These are phyloP conservation scores for Chloebia gouldiae DNA, from an alignment of 2,113 vertebrate genomes.

Conservation along the genomic window DNA sequence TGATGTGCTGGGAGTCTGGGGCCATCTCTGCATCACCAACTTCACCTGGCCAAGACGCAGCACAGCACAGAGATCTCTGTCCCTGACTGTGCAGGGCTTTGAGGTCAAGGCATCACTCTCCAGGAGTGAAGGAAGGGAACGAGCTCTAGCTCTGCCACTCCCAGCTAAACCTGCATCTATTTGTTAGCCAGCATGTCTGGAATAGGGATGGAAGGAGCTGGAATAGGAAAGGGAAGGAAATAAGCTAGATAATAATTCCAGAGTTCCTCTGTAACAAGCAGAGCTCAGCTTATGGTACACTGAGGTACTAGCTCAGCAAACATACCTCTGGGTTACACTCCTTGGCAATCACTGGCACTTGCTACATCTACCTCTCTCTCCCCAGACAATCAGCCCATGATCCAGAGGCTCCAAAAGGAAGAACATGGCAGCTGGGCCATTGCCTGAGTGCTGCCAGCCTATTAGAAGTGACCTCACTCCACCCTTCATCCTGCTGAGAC, in stretches of 20 bases:
- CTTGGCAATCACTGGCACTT: not conserved
- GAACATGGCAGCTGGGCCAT: not conserved
- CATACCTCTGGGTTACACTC: not conserved
- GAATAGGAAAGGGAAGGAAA: not conserved
- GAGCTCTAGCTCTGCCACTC: fast-evolving
- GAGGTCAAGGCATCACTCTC: not conserved
- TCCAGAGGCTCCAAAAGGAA: not conserved
- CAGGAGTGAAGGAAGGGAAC: not conserved
- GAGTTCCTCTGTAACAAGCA: not conserved
- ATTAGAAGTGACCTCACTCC: not conserved
- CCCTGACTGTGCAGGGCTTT: not conserved
- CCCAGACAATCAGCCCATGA: fast-evolving
- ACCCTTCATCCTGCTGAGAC: not conserved
- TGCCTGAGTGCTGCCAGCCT: not conserved
- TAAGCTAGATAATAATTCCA: not conserved
- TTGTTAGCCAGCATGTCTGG: not conserved
- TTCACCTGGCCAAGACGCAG: not conserved
- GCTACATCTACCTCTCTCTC: not conserved
- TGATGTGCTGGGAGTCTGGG: not conserved
- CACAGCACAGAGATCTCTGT: not conserved
- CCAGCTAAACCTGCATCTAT: not conserved
- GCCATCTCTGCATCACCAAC: not conserved
- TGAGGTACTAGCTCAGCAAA: not conserved
- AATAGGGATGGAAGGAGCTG: not conserved
- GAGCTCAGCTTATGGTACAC: not conserved